Evolutionary conservation across 1,140 invertebrate genomes (phyloP), one percentile per base, ranked within the genome.

Genomic region (Caenorhabditis latens): DNA sequence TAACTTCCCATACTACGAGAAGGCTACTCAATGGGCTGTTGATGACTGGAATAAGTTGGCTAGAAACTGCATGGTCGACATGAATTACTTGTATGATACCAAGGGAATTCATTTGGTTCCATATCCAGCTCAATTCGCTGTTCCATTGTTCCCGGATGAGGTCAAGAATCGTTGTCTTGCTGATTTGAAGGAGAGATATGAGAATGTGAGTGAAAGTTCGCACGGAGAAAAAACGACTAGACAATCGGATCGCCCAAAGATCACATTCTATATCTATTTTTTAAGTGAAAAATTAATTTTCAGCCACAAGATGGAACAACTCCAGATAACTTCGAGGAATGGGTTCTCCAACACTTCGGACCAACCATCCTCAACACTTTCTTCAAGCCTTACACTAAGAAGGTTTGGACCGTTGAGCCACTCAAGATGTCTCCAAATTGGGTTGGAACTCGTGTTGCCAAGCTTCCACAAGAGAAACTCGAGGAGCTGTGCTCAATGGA

Each of bases 1-100:
- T 61, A 92, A 92, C 84, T 92, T 88, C 58, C 91, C 91, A 46
- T 92, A 92, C 86, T 92, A 92, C 79, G 91, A 92, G 84, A 92
- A 92, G 53, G 91, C 91, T 14, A 92, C 92, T 67, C 90, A 91
- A 84, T 90, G 90, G 91, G 91, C 91, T 48, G 89, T 92, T 19
- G 90, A 92, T n/a, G 91, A 92, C 40, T 92, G 91, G 91, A 92
- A 92, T 67, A 86, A 84, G 42, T 67, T 92, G 24, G 87, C 92
- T 53, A 85, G 91, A 53, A 92, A 92, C 86, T 92, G 92, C 82
- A 71, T 92, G 84, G 91, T 92, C n/a, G 91, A 92, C 84, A 92
- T 92, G 92, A 92, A 92, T 85, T 89, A 91, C 71, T 65, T 92
- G 21, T 92, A 86, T 61, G 90, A 88, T 40, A 87, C 85, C 53